Evolutionary conservation across 2,888 invertebrate species (phyloP), one percentile per base, ranked within the genome.

Genomic region (Urechis unicinctus): DNA sequence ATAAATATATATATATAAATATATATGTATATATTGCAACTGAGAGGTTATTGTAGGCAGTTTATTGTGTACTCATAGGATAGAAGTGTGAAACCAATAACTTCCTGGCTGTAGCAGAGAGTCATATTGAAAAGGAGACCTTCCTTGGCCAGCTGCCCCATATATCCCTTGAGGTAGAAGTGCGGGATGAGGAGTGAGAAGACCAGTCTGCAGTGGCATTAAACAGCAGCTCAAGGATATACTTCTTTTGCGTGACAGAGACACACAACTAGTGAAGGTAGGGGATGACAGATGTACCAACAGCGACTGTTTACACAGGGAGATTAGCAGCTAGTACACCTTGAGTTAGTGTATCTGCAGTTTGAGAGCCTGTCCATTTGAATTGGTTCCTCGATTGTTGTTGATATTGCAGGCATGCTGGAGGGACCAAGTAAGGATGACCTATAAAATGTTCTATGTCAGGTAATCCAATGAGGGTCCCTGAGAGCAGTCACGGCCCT

Each of bases 201-300:
- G 72, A 94, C 88, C 60, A 92, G 69, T 79, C 82, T 68, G 79
- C 80, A 55, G 81, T 82, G 58, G 86, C 86, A 67, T 86, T 84
- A 78, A 95, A 92, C 81, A 95, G 92, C 58, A 93, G 83, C 76
- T 92, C 90, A 30, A 94, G 82, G 66, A 93, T 84, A 70, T 89
- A 87, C 61, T 87, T 85, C 75, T 93, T 90, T 78, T 91, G 91
- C 84, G 91, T 90, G 56, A 95, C 81, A 22, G 89, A 87, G 45
- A 92, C 89, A 75, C 94, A 93, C 54, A 95, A 80, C 75, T 93
- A 92, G 78, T 93, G 92, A 52, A 95, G 79, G 1, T 96, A 95
- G 61, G 89, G 84, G 53, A 94, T 72, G 44, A 75, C 68, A 44
- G 93, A 88, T 95, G 92, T 36, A 91, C 89, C 62, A 96, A 83